Evolutionary conservation across 2,797 vertebrate species (phyloP).

Genomic region (Clarias pachynema): DNA sequence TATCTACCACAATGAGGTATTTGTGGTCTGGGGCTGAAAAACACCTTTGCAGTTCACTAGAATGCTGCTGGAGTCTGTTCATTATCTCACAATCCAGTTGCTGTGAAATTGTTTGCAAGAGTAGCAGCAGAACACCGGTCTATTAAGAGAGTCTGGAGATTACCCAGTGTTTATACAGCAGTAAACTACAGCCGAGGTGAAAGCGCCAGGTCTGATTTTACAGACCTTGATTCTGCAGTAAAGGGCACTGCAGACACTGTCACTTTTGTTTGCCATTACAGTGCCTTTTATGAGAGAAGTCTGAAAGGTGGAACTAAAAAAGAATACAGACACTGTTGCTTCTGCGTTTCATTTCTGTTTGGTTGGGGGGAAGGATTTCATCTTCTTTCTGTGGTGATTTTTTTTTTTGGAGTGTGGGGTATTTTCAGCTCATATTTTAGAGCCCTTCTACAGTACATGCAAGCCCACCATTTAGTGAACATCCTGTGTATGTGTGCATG

Average conservation of each 20-base stretch:
- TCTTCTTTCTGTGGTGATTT: neutral
- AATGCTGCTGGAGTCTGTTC: neutral
- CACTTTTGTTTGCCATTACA: neutral
- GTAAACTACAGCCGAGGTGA: constrained; percentile 16
- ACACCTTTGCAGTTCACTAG: neutral
- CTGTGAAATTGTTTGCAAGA: constrained; percentile 13
- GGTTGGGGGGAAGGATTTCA: neutral
- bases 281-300: neutral
- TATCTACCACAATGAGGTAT: constrained; percentile 16
- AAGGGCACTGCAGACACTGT: constrained; percentile 30
- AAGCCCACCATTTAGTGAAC: neutral
- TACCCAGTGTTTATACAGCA: constrained; percentile 27
- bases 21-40: constrained; percentile 5
- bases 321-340: neutral
- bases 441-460: neutral
- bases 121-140: neutral
- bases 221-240: neutral
- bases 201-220: constrained; percentile 18
- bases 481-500: constrained; percentile 5
- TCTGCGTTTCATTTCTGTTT: constrained; percentile 6
- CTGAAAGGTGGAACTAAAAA: constrained; percentile 35
- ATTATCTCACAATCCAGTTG: neutral
- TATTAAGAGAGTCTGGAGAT: constrained; percentile 6
- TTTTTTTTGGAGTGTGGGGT: neutral
- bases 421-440: neutral